Evolutionary conservation across 1,140 invertebrate genomes (phyloP), one percentile per base, ranked within the genome.

Genomic region (Drosophila miranda): DNA sequence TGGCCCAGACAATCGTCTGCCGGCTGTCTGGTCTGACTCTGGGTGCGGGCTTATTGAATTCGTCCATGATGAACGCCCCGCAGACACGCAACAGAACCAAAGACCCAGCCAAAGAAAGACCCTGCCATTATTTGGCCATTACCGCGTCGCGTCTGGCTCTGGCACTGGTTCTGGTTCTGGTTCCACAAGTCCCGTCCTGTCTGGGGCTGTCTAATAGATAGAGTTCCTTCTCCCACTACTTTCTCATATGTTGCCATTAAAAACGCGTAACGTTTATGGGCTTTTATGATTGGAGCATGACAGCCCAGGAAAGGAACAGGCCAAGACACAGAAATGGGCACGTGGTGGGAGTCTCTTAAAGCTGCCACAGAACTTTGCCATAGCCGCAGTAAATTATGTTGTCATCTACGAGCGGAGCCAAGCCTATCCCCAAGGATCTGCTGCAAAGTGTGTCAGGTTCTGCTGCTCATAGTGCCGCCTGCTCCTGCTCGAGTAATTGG

Each of bases 1-100:
- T 42, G 44, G 28, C 45, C 61, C 74, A 87, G 82, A 86, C 78
- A 49, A 64, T 67, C 52, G 82, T 87, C 81, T 86, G 66, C 69
- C 30, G 48, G 70, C 66, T 87, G 81, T 86, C 81, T 86, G 46
- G 49, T 19, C 28, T 28, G 23, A 46, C 43, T 26, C 53, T 81
- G 80, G 81, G 81, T 75, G 81, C 69, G 82, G 78, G 74, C 57
- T 87, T 86, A 86, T 86, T 87, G 81, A 86, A 86, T 87, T 77
- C 51, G 38, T 21, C 50, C 61, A 54, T 86, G 81, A 86, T 87
- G 68, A 81, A 86, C 78, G 82, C 59, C 48, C 45, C 53, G 28
- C 34, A 21, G 58, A 71, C 81, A 86, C 81, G 81, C 82, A 77
- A 79, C 28, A 38, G 44, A 51, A 19, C 34, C 62, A 21, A 13